Conservation (phyloP, 2,888 invertebrate species). For the Imbricaverruca yamaguchii region DNA sequence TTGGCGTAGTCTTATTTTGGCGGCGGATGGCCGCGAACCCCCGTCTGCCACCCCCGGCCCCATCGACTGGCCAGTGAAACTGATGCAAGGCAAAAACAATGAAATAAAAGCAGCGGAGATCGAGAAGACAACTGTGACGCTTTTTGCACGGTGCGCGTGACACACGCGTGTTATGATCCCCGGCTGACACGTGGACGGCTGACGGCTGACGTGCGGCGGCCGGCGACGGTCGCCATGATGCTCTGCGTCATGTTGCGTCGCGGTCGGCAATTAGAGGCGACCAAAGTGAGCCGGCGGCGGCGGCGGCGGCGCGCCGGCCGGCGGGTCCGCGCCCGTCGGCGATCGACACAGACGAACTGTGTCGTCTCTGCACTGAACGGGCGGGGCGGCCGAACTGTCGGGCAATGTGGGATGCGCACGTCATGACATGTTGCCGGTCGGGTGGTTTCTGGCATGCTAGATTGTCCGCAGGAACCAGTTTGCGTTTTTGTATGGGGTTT, state of each 20-base stretch:
- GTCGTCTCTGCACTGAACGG: too few species aligned
- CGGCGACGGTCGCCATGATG: neutral
- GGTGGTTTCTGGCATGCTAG: too few species aligned
- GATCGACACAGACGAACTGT: too few species aligned
- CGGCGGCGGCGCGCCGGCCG: constrained; percentile 42
- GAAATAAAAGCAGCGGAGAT: constrained; percentile 42
- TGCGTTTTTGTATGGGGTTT: too few species aligned
- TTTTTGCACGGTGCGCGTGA: neutral
- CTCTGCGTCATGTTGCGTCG: neutral
- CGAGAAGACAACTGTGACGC: neutral
- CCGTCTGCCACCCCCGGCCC: constrained; percentile 7
- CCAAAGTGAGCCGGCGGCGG: constrained; percentile 36
- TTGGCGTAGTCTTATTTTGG: constrained; percentile 14
- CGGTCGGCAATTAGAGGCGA: neutral
- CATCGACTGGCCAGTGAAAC: constrained; percentile 38
- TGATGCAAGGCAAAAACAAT: constrained; percentile 40
- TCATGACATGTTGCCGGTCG: too few species aligned
- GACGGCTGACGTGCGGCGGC: neutral
- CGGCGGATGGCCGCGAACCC: constrained; percentile 19
- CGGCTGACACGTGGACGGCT: neutral
- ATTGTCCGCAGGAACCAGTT: too few species aligned
- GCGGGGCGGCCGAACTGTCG: too few species aligned
- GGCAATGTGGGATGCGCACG: too few species aligned
- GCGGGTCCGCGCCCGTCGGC: too few species aligned
- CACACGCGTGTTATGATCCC: neutral